These are phyloP conservation scores for Orientallactaga bullata DNA, from an alignment of 2,113 vertebrate genomes.

Conservation along the genomic window DNA sequence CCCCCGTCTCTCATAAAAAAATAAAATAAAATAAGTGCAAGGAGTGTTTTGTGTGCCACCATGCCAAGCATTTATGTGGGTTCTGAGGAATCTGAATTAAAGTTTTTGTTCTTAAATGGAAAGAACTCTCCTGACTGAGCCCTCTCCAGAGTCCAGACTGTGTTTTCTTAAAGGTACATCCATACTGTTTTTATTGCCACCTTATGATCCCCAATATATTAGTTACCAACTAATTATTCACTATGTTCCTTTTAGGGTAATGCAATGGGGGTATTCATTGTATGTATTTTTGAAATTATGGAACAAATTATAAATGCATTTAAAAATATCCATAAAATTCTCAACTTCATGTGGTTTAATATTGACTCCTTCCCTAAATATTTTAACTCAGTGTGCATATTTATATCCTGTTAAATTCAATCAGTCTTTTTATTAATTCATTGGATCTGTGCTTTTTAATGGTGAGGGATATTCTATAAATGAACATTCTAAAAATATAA, in stretches of 20 bases:
- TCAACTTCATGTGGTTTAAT: neutral
- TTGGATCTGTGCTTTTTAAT: neutral
- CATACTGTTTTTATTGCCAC: neutral
- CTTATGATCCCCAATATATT: neutral
- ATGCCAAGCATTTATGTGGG: too few relatives aligned
- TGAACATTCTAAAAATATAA: neutral
- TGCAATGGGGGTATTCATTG: neutral
- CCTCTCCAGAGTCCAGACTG: neutral
- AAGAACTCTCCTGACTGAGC: neutral
- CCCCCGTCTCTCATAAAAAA: too few relatives aligned
- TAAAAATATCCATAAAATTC: neutral
- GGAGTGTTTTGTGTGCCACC: too few relatives aligned
- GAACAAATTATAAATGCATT: neutral
- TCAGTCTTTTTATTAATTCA: conserved; percentile 24
- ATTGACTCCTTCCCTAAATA: neutral
- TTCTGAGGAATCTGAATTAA: too few relatives aligned
- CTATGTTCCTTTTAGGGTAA: neutral
- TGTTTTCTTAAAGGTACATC: neutral
- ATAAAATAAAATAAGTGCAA: too few relatives aligned
- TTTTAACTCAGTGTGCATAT: neutral
- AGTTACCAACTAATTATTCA: neutral
- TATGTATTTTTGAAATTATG: neutral
- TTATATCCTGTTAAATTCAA: neutral
- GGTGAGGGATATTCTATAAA: neutral
- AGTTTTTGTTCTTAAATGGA: too few relatives aligned